These are phyloP conservation scores for Hydrolagus colliei DNA, from an alignment of 2,797 vertebrate species.

Conservation along the genomic window DNA sequence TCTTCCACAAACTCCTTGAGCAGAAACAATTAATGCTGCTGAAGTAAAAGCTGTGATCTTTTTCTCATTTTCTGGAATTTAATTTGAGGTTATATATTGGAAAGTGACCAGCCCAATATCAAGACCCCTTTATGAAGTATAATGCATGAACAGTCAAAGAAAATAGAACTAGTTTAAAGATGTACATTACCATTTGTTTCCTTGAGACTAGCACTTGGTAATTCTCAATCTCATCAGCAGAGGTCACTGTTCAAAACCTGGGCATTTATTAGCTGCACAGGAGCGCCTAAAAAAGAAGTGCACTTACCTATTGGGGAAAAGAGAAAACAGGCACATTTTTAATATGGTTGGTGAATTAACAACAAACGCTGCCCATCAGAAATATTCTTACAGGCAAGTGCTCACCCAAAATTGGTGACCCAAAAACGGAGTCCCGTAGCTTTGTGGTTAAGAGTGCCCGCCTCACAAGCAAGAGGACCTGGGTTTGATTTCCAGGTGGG, in stretches of 20 bases:
- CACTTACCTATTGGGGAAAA: conserved; percentile 18
- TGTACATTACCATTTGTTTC: conserved; percentile 1
- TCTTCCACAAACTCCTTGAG: conserved; percentile 1
- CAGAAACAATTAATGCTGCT: too few relatives aligned
- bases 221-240: conserved; percentile 25
- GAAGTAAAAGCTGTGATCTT: not conserved
- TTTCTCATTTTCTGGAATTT: not conserved
- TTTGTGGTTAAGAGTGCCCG: too few relatives aligned
- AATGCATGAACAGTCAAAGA: too few relatives aligned
- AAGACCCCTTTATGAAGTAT: too few relatives aligned
- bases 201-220: not conserved
- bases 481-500: too few relatives aligned
- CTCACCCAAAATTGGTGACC: too few relatives aligned
- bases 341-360: not conserved
- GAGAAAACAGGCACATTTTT: not conserved
- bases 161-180: not conserved
- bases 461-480: too few relatives aligned
- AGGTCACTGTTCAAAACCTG: conserved; percentile 8
- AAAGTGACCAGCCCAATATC: too few relatives aligned
- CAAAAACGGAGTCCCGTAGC: too few relatives aligned
- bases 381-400: too few relatives aligned
- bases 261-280: not conserved
- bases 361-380: too few relatives aligned
- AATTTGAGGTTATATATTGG: too few relatives aligned
- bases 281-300: not conserved